Evolutionary conservation across 2,113 vertebrate genomes (phyloP).

Genomic region (Odobenus rosmarus): DNA sequence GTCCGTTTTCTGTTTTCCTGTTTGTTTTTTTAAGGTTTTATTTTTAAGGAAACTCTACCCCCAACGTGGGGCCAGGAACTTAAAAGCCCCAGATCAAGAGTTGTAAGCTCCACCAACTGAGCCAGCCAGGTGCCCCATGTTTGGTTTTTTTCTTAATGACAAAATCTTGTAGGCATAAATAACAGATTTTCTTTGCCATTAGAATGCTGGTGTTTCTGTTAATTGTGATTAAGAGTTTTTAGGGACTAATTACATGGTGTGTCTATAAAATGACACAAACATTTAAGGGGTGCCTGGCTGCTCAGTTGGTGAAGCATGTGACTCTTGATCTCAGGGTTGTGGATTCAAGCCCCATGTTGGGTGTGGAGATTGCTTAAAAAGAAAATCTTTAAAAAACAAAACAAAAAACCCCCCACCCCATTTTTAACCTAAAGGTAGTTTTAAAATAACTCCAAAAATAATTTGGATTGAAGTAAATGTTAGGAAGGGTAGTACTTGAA

Average conservation of each 20-base stretch:
- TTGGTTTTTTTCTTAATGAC: neutral
- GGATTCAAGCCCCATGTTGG: neutral
- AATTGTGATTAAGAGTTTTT: neutral
- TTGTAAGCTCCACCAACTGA: neutral
- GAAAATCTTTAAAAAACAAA: neutral
- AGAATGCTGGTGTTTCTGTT: conserved; percentile 33
- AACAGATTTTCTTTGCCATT: neutral
- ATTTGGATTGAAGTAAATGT: conserved; percentile 18
- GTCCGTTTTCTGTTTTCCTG: neutral
- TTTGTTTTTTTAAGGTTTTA: neutral
- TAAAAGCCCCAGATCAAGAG: neutral
- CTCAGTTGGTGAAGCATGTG: neutral
- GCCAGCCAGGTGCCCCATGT: neutral
- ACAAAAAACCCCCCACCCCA: neutral
- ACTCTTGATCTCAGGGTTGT: neutral
- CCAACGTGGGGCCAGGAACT: neutral
- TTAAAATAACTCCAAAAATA: neutral
- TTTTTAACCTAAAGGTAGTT: conserved; percentile 46
- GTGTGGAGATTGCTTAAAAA: neutral
- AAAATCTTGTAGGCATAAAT: conserved; percentile 34
- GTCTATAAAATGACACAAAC: neutral
- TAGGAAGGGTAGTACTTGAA: neutral
- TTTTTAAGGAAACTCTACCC: neutral
- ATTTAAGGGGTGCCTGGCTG: neutral
- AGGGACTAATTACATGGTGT: neutral